Evolutionary conservation across 2,888 invertebrate species (phyloP).

Genomic region (Dryococelus australis): DNA sequence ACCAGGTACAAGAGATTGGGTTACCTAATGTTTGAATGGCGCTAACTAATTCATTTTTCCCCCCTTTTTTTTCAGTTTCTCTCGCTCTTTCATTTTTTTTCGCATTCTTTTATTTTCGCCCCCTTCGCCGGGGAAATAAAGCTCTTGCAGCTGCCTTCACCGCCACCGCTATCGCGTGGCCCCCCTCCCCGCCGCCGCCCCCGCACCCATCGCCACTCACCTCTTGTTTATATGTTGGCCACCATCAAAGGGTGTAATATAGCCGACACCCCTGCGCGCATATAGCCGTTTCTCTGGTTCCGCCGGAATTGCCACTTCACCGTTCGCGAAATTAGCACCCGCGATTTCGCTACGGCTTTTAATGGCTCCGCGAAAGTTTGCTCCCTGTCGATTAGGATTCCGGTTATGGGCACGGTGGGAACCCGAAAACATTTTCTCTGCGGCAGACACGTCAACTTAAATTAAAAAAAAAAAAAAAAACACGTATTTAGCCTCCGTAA

Average conservation of each 20-base stretch:
- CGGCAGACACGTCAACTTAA: too few species aligned
- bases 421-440: too few species aligned
- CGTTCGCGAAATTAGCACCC: not conserved
- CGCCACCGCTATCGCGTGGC: conserved; percentile 13
- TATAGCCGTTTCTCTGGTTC: too few species aligned
- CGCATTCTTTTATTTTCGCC: not conserved
- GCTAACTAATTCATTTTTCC: conserved; percentile 39
- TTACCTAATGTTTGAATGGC: conserved; percentile 30
- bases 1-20: conserved; percentile 20
- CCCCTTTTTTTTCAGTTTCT: conserved; percentile 28
- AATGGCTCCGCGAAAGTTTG: not conserved
- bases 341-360: not conserved
- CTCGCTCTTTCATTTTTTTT: conserved; percentile 18
- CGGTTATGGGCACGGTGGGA: too few species aligned
- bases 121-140: not conserved
- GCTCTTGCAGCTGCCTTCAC: not conserved
- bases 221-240: conserved; percentile 37
- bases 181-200: conserved; percentile 32
- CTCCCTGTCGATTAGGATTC: not conserved
- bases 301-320: not conserved
- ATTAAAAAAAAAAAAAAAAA: too few species aligned
- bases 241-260: conserved; percentile 3
- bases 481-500: too few species aligned
- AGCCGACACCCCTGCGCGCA: not conserved
- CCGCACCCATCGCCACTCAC: conserved; percentile 33